A percentile compares a stretch with the other conserved stretches of the same genome.
Conservation (phyloP, 1,140 invertebrate genomes). For the Monomorium pharaonis region DNA sequence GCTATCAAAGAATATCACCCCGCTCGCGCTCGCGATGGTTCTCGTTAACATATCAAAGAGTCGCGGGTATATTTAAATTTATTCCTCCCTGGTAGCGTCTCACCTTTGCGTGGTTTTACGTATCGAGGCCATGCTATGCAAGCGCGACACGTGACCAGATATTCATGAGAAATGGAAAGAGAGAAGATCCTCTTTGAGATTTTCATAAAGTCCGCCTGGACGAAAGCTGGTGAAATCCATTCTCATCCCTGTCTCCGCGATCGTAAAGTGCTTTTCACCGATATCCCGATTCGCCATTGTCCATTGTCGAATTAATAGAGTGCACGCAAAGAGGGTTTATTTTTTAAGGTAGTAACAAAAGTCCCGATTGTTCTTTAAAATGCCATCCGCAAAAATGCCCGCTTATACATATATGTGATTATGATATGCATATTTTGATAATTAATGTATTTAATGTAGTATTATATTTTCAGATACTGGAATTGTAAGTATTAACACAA, state of each 20-base stretch:
- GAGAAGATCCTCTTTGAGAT: constrained; percentile 39
- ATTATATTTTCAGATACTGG: neutral
- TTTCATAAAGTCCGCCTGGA: constrained; percentile 58
- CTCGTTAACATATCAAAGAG: constrained; percentile 83
- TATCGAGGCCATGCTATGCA: constrained; percentile 51
- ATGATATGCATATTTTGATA: neutral
- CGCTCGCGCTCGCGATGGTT: constrained; percentile 27
- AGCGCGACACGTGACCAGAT: constrained; percentile 34
- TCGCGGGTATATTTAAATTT: constrained; percentile 80
- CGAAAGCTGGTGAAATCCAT: constrained; percentile 57
- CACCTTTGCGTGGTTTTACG: constrained; percentile 53
- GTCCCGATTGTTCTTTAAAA: constrained; percentile 24
- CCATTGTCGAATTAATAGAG: constrained; percentile 65
- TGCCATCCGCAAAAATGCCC: neutral
- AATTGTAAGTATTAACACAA: neutral
- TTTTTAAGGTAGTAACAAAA: neutral
- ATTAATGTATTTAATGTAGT: too few species aligned
- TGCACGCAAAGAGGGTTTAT: constrained; percentile 23
- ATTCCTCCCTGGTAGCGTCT: constrained; percentile 68
- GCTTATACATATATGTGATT: too few species aligned
- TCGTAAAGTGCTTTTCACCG: constrained; percentile 47
- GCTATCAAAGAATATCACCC: constrained; percentile 76
- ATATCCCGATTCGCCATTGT: constrained; percentile 61
- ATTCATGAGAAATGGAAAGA: constrained; percentile 47
- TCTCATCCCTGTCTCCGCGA: neutral